A percentile compares a stretch with the other conserved stretches of the same genome.
phyloP scores from a whole-genome alignment of 2,888 invertebrate genomes.

The Eustalomyia histrio region DNA sequence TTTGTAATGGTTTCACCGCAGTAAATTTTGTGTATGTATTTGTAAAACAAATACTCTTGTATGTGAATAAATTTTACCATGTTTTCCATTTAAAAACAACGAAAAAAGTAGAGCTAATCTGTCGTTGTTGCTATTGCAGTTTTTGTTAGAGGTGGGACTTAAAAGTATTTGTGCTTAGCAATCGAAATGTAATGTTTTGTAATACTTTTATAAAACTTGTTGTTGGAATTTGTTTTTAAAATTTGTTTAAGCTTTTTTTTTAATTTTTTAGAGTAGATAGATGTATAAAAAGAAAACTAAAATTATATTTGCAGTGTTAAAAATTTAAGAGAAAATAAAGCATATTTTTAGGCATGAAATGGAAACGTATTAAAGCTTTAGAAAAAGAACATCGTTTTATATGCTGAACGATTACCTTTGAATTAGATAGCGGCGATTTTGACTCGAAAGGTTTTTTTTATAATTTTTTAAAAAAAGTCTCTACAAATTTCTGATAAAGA shows the following conservation, averaged over 20 bases:
- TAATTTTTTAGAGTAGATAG: too few relatives aligned
- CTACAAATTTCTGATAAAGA: too few relatives aligned
- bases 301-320: too few relatives aligned
- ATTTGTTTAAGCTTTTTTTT: background rate
- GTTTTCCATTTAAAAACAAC: slow-evolving; percentile 24
- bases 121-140: slow-evolving; percentile 31
- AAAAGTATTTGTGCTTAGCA: background rate
- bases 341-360: too few relatives aligned
- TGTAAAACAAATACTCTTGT: slow-evolving; percentile 4
- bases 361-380: too few relatives aligned
- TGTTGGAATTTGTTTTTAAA: background rate
- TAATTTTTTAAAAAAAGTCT: too few relatives aligned
- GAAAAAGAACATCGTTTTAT: too few relatives aligned
- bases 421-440: too few relatives aligned
- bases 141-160: background rate
- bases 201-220: background rate
- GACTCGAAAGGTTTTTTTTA: too few relatives aligned
- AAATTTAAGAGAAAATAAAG: too few relatives aligned
- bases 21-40: slow-evolving; percentile 48
- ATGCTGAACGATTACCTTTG: too few relatives aligned
- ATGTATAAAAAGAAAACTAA: too few relatives aligned
- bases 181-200: background rate
- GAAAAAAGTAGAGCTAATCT: slow-evolving; percentile 54
- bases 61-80: slow-evolving; percentile 30
- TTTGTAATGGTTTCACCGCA: slow-evolving; percentile 49